Evolutionary conservation across 2,888 invertebrate species (phyloP), one percentile per base, ranked within the genome.

Genomic region (Ommatoiulus sabulosus): DNA sequence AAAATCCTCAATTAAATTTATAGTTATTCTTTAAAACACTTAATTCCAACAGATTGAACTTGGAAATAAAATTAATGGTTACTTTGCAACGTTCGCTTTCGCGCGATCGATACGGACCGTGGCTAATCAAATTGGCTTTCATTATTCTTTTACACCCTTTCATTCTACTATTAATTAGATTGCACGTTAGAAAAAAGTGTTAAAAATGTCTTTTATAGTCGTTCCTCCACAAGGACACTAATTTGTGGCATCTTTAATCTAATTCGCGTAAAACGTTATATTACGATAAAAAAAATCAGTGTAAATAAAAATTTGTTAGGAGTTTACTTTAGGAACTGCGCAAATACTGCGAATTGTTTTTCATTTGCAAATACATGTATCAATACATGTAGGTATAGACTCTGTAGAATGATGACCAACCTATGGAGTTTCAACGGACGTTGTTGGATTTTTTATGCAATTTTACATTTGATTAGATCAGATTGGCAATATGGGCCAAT

Each of bases 1-100:
- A 80, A 80, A 80, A 80, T 80, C 80, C 35, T 24, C 80, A 80
- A 80, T 80, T 80, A 80, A 80, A 80, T 80, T 80, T 80, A 80
- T 80, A 80, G 80, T 80, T 80, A 80, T 80, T 80, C 80, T 80
- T 80, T 24, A 35, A 80, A 80, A 80, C 80, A 80, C 80, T 80
- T 80, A 80, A 80, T 80, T 80, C 80, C 80, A 80, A 80, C 80
- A 80, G 80, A 80, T 80, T 80, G 80, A 80, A 80, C 80, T 80
- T 80, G 80, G 80, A 80, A 80, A 80, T 80, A 80, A 80, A 80
- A 80, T 80, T 80, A 80, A 80, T 80, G 80, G 35, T 80, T 80
- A 80, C 8, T 43, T 80, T 43, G 12, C 35, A 80, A 80, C 35
- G 80, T 80, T 80, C 35, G 80, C 15, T 17, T 52, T 52, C 17